These are phyloP conservation scores for Thamnophis elegans DNA, from an alignment of 2,797 vertebrate genomes.

Conservation along the genomic window DNA sequence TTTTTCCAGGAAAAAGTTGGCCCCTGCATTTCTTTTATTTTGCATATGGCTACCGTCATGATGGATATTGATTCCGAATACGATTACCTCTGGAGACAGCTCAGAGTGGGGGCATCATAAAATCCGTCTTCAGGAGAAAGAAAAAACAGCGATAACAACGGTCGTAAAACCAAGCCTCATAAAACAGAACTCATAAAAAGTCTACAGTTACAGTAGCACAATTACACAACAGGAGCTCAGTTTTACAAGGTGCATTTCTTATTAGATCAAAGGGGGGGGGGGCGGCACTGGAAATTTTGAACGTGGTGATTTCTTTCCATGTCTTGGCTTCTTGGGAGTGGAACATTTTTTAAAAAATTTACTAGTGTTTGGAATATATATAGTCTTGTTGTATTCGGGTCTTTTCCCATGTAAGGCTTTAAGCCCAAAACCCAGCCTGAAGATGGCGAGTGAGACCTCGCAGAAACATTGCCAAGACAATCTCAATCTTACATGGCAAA, in stretches of 20 bases:
- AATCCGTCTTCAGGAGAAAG: background rate
- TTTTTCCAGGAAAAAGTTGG: background rate
- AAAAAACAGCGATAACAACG: background rate
- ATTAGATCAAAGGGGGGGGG: background rate
- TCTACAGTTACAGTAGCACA: background rate
- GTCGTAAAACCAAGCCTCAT: background rate
- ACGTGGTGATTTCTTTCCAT: background rate
- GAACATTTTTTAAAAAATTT: too few species aligned
- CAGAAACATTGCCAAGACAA: too few species aligned
- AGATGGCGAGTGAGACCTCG: too few species aligned
- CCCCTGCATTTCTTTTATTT: background rate
- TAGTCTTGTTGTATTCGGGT: too few species aligned
- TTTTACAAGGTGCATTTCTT: background rate
- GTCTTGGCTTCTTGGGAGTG: too few species aligned
- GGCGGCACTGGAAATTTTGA: background rate
- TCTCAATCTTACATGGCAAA: too few species aligned
- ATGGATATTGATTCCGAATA: background rate
- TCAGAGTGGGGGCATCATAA: background rate
- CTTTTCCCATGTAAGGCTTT: too few species aligned
- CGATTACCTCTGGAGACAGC: background rate
- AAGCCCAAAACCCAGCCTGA: too few species aligned
- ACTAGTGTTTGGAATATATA: too few species aligned
- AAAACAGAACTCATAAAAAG: background rate
- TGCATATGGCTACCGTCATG: rapidly evolving
- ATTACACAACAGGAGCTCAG: background rate